Evolutionary conservation across 2,113 vertebrate species (phyloP).

Genomic region (Paraplagusia blochii): DNA sequence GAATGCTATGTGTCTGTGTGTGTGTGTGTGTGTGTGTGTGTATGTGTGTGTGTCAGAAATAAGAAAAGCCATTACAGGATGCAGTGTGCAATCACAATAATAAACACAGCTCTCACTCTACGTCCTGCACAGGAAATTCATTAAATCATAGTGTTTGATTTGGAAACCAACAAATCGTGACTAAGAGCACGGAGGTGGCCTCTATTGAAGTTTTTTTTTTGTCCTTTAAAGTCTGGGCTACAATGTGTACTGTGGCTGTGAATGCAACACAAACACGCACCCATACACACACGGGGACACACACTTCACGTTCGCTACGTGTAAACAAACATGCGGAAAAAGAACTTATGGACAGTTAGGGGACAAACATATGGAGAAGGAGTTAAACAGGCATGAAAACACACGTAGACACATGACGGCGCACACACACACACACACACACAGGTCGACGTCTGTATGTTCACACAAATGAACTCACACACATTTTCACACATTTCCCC

Average conservation of each 20-base stretch:
- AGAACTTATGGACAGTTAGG: slow-evolving; percentile 27
- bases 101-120: slow-evolving; percentile 73
- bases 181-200: slow-evolving; percentile 70
- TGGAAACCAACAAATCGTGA: slow-evolving; percentile 76
- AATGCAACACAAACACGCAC: slow-evolving; percentile 56
- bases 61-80: slow-evolving; percentile 76
- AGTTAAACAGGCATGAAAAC: slow-evolving; percentile 41
- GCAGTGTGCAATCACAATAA: slow-evolving; percentile 77
- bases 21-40: slow-evolving; percentile 50
- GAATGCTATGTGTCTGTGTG: slow-evolving; percentile 60
- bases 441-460: not conserved
- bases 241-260: slow-evolving; percentile 68
- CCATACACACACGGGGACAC: slow-evolving; percentile 15
- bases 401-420: slow-evolving; percentile 26
- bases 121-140: slow-evolving; percentile 75
- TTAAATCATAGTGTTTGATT: slow-evolving; percentile 81
- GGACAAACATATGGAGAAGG: slow-evolving; percentile 48
- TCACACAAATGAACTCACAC: no score
- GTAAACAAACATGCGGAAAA: slow-evolving; percentile 51
- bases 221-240: slow-evolving; percentile 70
- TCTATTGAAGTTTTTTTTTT: slow-evolving; percentile 74
- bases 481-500: slow-evolving; percentile 58
- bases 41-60: slow-evolving; percentile 67
- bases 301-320: slow-evolving; percentile 25
- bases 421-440: slow-evolving; percentile 31